phyloP scores from a whole-genome alignment of 2,113 vertebrate species.

The Lycaon pictus region DNA sequence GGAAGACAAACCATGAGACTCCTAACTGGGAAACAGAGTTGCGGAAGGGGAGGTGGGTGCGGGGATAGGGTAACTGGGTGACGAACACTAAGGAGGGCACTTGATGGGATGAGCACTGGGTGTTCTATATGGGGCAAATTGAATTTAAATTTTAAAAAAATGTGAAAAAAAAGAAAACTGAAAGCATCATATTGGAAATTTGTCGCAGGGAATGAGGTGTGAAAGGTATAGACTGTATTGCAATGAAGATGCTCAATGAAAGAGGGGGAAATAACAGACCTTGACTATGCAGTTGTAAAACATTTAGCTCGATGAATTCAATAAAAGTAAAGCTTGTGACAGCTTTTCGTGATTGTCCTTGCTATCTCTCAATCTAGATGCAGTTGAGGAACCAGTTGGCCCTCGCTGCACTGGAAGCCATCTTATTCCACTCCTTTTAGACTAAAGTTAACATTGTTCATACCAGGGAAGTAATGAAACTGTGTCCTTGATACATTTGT shows the following conservation, averaged over 20 bases:
- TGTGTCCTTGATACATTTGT: not conserved
- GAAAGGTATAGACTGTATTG: not conserved
- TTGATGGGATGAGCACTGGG: too few species aligned
- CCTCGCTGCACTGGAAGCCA: not conserved
- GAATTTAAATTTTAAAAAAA: too few species aligned
- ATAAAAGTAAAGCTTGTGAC: not conserved
- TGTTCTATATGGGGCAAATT: too few species aligned
- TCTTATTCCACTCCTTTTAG: not conserved
- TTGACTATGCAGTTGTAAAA: not conserved
- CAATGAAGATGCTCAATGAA: not conserved
- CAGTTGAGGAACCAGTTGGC: not conserved
- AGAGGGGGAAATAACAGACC: accelerated
- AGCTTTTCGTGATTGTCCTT: not conserved
- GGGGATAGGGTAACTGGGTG: too few species aligned
- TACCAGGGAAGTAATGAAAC: not conserved
- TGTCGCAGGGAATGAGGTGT: not conserved
- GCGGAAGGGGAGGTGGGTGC: too few species aligned
- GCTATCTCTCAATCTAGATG: not conserved
- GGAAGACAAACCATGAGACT: too few species aligned
- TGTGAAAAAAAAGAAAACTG: not conserved
- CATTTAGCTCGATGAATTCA: not conserved
- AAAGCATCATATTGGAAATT: not conserved
- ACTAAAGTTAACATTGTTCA: not conserved
- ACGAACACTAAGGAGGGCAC: too few species aligned
- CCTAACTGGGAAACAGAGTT: too few species aligned